phyloP scores from a whole-genome alignment of 1,140 invertebrate genomes.

The Panonychus citri region DNA sequence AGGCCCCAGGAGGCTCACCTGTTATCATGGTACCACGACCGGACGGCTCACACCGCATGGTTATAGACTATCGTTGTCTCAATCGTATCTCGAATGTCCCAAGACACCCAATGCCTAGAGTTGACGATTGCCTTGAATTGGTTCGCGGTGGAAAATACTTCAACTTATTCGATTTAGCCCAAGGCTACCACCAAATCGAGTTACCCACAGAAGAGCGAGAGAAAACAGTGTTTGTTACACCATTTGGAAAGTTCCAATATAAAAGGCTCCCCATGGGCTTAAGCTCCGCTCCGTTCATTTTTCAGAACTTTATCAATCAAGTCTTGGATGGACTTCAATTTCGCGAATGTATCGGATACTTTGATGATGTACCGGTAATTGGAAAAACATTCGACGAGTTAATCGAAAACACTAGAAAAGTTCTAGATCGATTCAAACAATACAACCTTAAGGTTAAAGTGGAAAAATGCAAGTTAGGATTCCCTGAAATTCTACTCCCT shows the following conservation, averaged over 20 bases:
- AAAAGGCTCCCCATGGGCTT: slow-evolving; percentile 27
- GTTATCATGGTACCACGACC: neutral
- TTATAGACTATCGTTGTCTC: neutral
- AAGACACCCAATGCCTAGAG: neutral
- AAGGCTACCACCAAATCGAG: neutral
- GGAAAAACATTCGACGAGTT: neutral
- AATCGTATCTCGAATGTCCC: neutral
- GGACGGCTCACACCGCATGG: neutral
- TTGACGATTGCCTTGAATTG: neutral
- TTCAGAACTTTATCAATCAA: slow-evolving; percentile 26
- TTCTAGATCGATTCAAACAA: neutral
- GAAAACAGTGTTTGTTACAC: slow-evolving; percentile 7
- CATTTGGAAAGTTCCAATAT: slow-evolving; percentile 19
- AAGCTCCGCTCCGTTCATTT: slow-evolving; percentile 25
- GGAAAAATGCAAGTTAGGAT: slow-evolving; percentile 15
- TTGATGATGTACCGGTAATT: neutral
- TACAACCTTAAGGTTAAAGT: neutral
- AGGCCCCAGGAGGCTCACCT: neutral
- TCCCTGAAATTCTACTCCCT: slow-evolving; percentile 19
- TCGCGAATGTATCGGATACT: neutral
- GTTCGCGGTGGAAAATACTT: neutral
- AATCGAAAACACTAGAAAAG: neutral
- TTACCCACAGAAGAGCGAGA: neutral
- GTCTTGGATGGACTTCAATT: slow-evolving; percentile 14
- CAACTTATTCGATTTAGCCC: neutral